These are phyloP conservation scores for Neoniphon sammara DNA, from an alignment of 2,797 vertebrate species.

Conservation along the genomic window DNA sequence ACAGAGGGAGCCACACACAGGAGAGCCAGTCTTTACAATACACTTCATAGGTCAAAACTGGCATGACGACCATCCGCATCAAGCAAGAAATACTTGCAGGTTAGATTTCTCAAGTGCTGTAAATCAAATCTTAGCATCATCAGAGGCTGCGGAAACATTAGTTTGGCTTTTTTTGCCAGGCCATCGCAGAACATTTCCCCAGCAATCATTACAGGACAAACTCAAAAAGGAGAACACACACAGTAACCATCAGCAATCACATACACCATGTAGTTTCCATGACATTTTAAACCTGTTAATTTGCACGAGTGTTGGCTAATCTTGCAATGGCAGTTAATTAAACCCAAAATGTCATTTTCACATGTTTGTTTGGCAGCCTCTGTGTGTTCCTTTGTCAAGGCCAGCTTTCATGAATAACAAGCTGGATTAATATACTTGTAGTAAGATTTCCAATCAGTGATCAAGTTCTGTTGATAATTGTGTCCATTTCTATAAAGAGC, in stretches of 20 bases:
- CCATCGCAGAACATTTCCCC: background rate
- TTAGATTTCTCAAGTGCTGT: background rate
- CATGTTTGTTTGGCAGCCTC: background rate
- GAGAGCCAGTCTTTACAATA: conserved; percentile 18
- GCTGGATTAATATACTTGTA: too few species aligned
- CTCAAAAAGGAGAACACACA: background rate
- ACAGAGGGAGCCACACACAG: conserved; percentile 23
- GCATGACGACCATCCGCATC: background rate
- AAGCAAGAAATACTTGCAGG: conserved; percentile 6
- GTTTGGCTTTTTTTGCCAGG: background rate
- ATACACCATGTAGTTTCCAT: background rate
- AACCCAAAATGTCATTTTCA: background rate
- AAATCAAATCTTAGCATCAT: background rate
- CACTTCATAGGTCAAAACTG: conserved; percentile 19
- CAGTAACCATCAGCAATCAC: background rate
- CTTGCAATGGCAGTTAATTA: background rate
- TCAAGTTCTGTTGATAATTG: too few species aligned
- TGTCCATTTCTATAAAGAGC: too few species aligned
- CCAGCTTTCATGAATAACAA: background rate
- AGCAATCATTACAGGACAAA: background rate
- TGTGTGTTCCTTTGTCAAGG: background rate
- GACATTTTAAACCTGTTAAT: background rate
- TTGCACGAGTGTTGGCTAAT: background rate
- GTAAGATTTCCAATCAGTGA: too few species aligned
- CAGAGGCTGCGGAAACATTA: background rate